phyloP scores from a whole-genome alignment of 2,113 vertebrate genomes.

The Limanda limanda region DNA sequence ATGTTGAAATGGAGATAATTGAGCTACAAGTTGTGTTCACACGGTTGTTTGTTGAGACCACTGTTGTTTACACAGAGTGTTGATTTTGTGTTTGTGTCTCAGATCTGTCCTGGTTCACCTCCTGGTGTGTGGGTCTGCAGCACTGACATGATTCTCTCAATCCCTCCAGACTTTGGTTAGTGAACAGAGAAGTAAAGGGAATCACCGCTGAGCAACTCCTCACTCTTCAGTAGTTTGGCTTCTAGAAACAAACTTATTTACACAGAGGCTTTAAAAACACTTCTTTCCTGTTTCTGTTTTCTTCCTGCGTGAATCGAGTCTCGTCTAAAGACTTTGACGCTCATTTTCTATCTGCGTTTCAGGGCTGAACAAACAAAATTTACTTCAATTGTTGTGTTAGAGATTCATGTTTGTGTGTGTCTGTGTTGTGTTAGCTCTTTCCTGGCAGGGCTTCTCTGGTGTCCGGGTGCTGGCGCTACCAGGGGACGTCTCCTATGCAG shows the following conservation, averaged over 20 bases:
- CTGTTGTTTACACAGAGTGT: too few species aligned
- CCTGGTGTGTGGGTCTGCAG: constrained; percentile 97
- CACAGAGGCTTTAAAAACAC: too few species aligned
- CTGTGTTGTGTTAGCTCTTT: constrained; percentile 77
- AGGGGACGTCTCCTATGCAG: constrained; percentile 85
- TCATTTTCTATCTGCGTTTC: too few species aligned
- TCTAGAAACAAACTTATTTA: too few species aligned
- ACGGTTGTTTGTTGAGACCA: not conserved
- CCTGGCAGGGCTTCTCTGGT: constrained; percentile 88
- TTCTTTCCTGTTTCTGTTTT: not conserved
- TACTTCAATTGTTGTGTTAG: too few species aligned
- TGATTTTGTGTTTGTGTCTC: not conserved
- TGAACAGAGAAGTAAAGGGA: not conserved
- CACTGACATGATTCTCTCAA: constrained; percentile 90
- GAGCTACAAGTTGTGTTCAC: not conserved
- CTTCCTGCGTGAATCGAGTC: too few species aligned
- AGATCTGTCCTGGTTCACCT: constrained; percentile 91
- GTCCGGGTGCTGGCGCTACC: constrained; percentile 89
- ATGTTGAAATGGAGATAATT: too few species aligned
- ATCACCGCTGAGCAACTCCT: too few species aligned
- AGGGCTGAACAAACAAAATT: too few species aligned
- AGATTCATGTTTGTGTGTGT: not conserved
- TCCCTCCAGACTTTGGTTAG: constrained; percentile 85
- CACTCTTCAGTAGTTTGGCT: too few species aligned
- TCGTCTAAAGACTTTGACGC: too few species aligned